Evolutionary conservation across 2,113 vertebrate genomes (phyloP), one percentile per base, ranked within the genome.

Genomic region (Pseudorhombus dupliciocellatus): DNA sequence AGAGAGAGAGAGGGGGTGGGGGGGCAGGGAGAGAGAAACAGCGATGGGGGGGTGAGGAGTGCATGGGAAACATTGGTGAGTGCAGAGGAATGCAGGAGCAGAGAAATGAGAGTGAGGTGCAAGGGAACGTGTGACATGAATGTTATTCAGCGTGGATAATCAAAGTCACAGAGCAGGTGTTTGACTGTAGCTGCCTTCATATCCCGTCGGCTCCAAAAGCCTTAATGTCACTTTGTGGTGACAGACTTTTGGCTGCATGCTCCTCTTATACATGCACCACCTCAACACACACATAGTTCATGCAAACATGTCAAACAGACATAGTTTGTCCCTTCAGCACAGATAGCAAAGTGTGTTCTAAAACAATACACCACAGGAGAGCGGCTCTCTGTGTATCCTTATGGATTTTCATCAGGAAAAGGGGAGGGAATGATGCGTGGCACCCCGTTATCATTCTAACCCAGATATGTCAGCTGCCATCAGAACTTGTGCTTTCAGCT

Each of bases 391-490:
- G 67, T 74, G 37, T 1, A 16, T 57, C 20, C 62, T 57, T 80
- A 61, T 84, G 66, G 81, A 77, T 87, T 87, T 87, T 84, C 58
- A 78, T 66, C 56, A 31, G 8, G 53, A 22, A 22, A 54, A 50
- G 25, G 61, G 57, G 64, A 61, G 28, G 50, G 65, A 62, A 26
- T n/a, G 65, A 58, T 24, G 60, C 56, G 51, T 70, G 76, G 80
- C 79, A 87, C 80, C 76, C 80, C 15, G 78, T 85, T 89, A 84
- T 88, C 80, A 81, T 77, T 61, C 81, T 86, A 91, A 89, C 89
- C 90, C 89, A 91, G 86, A 89, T 90, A 85, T 87, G 90, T 89
- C 90, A 89, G 80, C 64, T 24, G 59, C 76, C 50, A 88, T 90
- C 88, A 87, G 80, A 86, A 75, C 70, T 67, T 42, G 63, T 75